phyloP scores from a whole-genome alignment of 2,113 vertebrate species.

The Odobenus rosmarus region DNA sequence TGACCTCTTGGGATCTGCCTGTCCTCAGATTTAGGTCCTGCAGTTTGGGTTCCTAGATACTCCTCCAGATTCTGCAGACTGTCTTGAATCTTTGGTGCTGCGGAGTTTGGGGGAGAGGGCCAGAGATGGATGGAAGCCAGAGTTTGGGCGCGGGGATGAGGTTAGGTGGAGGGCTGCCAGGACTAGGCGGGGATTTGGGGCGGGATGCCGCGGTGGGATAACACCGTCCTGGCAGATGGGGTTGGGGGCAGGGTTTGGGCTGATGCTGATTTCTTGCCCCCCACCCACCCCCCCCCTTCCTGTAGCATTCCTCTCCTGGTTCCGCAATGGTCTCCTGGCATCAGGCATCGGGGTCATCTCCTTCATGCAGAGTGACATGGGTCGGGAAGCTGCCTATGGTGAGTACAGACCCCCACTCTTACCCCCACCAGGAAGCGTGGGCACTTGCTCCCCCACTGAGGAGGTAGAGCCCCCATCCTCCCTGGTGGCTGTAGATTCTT shows the following conservation, averaged over 20 bases:
- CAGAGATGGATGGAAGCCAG: background rate
- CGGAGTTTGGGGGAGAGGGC: background rate
- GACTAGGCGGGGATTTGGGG: background rate
- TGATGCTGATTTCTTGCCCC: background rate
- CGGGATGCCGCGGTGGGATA: no score
- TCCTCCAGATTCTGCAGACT: background rate
- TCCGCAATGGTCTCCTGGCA: conserved; percentile 93
- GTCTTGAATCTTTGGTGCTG: background rate
- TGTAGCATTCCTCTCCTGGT: conserved; percentile 94
- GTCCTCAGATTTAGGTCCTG: background rate
- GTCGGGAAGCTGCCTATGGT: conserved; percentile 93
- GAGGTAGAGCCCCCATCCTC: background rate
- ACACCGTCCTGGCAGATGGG: background rate
- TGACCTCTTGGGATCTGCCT: background rate
- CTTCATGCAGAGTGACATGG: conserved; percentile 93
- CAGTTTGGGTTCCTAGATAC: background rate
- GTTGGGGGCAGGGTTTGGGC: background rate
- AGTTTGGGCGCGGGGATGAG: background rate
- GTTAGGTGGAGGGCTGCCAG: no score
- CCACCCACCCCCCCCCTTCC: background rate
- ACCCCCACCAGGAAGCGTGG: background rate
- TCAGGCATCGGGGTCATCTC: conserved; percentile 93
- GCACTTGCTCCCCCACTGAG: no score
- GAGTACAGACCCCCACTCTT: background rate
- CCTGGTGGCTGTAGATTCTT: background rate